Evolutionary conservation across 2,888 invertebrate genomes (phyloP).

Genomic region (Fragum whitleyi): DNA sequence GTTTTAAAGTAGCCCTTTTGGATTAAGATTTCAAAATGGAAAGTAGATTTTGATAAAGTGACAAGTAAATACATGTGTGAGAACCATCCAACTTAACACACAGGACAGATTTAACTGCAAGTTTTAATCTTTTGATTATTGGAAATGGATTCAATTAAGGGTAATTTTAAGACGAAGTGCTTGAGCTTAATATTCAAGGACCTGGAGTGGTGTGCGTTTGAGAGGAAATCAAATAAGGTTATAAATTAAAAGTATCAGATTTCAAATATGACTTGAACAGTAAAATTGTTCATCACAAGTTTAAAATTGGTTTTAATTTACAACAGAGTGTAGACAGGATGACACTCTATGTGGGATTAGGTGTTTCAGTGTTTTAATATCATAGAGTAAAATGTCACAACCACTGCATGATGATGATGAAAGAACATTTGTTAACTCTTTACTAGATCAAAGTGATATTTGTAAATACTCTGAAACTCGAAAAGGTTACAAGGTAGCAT

Average conservation of each 20-base stretch:
- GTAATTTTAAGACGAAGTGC: background rate
- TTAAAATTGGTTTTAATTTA: background rate
- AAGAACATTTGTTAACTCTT: constrained; percentile 47
- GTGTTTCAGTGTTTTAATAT: no score
- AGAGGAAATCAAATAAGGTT: background rate
- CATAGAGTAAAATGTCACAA: constrained; percentile 39
- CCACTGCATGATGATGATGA: constrained; percentile 59
- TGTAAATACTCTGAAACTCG: constrained; percentile 49
- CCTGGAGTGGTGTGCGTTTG: background rate
- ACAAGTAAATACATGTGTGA: background rate
- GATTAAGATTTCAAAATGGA: background rate
- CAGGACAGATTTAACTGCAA: background rate
- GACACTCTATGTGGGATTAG: no score
- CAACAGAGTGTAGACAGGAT: no score
- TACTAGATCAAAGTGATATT: constrained; percentile 64
- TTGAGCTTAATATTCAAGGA: background rate
- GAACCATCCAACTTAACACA: background rate
- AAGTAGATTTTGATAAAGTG: background rate
- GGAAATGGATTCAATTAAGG: background rate
- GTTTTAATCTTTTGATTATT: background rate
- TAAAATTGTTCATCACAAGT: background rate
- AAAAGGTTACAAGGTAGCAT: constrained; percentile 48
- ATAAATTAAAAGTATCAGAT: background rate
- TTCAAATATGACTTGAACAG: background rate
- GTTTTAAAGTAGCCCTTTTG: no score